Conservation (phyloP, 2,797 vertebrate species). For the Sebastes nivosus region DNA sequence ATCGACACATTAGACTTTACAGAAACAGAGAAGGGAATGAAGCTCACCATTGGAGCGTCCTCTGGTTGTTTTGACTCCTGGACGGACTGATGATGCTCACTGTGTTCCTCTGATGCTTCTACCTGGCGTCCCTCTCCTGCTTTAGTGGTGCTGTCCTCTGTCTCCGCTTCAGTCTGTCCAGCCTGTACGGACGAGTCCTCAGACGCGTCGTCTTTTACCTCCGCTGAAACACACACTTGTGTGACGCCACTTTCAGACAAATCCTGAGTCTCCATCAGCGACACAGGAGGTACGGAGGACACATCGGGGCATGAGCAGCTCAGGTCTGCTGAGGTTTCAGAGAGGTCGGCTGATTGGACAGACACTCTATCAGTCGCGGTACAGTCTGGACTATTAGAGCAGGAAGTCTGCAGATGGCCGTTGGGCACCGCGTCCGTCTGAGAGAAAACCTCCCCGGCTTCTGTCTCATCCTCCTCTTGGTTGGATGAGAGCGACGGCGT, state of each 20-base stretch:
- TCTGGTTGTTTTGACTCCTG: slow-evolving; percentile 41
- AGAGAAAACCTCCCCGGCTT: slow-evolving; percentile 65
- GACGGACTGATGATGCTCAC: slow-evolving; percentile 1
- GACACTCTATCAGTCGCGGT: slow-evolving; percentile 63
- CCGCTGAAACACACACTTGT: slow-evolving; percentile 8
- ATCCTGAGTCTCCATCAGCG: slow-evolving; percentile 10
- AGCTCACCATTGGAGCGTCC: slow-evolving; percentile 49
- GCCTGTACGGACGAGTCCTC: slow-evolving; percentile 22
- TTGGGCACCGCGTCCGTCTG: slow-evolving; percentile 81
- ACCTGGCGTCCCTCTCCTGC: slow-evolving; percentile 22
- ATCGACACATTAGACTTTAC: background rate
- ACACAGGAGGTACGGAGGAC: slow-evolving; percentile 18
- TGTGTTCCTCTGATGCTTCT: slow-evolving; percentile 13
- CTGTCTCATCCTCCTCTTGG: slow-evolving; percentile 79
- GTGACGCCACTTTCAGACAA: slow-evolving; percentile 2
- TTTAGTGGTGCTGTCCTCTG: slow-evolving; percentile 24
- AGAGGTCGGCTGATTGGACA: slow-evolving; percentile 64
- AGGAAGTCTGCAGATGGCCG: slow-evolving; percentile 86
- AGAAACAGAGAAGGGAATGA: background rate
- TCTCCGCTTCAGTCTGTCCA: slow-evolving; percentile 17
- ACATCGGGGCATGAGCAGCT: slow-evolving; percentile 62
- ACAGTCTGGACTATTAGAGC: slow-evolving; percentile 87
- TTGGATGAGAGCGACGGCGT: slow-evolving; percentile 77
- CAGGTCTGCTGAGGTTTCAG: slow-evolving; percentile 54
- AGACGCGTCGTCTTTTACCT: background rate